Percentiles rank a stretch among this genome's conserved stretches.
Conservation (phyloP, 92 coral and sea anemone genomes). For the Blastomussa wellsi region DNA sequence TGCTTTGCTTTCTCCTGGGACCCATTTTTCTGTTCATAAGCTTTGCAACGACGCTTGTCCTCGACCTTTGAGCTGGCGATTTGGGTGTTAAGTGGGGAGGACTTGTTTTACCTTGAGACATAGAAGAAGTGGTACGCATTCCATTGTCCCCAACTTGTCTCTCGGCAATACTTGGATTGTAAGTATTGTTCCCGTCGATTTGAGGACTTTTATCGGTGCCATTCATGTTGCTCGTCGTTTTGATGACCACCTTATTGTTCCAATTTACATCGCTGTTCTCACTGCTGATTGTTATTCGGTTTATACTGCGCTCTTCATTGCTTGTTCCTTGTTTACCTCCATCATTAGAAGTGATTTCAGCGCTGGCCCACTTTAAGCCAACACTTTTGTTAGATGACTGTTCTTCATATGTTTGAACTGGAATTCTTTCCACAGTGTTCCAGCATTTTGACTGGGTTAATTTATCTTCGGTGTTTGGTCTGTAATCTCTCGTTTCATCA, state of each 20-base stretch:
- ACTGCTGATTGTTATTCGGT: neutral
- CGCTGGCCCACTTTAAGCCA: neutral
- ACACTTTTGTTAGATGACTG: neutral
- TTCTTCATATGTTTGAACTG: neutral
- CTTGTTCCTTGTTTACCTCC: neutral
- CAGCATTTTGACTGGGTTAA: constrained; percentile 1
- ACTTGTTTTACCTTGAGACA: neutral
- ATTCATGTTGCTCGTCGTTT: neutral
- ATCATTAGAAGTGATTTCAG: neutral
- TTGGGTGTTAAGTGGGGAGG: constrained; percentile 11
- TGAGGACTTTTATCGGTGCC: neutral
- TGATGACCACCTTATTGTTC: neutral
- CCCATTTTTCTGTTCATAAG: constrained; percentile 58
- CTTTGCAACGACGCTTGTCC: constrained; percentile 60
- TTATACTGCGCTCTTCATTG: neutral
- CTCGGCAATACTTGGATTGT: neutral
- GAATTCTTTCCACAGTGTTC: constrained; percentile 22
- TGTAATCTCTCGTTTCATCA: neutral
- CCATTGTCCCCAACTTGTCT: neutral
- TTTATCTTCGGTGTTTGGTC: neutral
- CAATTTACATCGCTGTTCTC: neutral
- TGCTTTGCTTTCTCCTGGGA: constrained; percentile 45
- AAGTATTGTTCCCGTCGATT: neutral
- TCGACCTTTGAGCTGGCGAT: constrained; percentile 11
- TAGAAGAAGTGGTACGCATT: neutral